Evolutionary conservation across 1,140 invertebrate species (phyloP).

Genomic region (Brachionus plicatilis): DNA sequence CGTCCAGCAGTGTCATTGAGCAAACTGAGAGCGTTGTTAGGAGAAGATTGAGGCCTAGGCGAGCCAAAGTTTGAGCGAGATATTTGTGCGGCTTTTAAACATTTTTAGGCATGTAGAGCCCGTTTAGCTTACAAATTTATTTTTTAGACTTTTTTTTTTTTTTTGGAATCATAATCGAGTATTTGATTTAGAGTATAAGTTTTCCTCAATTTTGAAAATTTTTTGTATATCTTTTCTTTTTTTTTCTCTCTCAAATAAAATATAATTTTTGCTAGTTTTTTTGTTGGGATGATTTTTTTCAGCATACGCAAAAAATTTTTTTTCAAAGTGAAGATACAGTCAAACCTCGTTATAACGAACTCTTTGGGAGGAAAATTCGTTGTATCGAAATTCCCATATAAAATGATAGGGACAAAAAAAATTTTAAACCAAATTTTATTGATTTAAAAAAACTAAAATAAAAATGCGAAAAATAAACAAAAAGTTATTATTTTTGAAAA

Average conservation of each 20-base stretch:
- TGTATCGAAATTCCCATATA: too few relatives aligned
- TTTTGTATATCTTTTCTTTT: background rate
- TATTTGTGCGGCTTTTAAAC: background rate
- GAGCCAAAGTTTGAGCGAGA: background rate
- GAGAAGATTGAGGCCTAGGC: background rate
- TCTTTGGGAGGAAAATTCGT: too few relatives aligned
- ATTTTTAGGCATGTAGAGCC: background rate
- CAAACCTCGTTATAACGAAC: too few relatives aligned
- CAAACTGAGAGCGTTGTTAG: background rate
- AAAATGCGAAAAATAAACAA: too few relatives aligned
- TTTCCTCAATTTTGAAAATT: background rate
- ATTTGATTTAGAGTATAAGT: background rate
- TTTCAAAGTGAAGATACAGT: too few relatives aligned
- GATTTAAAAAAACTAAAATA: too few relatives aligned
- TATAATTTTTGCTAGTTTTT: background rate
- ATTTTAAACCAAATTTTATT: too few relatives aligned
- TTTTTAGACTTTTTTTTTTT: background rate
- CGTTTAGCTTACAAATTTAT: background rate
- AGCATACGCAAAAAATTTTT: too few relatives aligned
- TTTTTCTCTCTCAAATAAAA: background rate
- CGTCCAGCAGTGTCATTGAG: background rate
- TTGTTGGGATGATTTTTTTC: too few relatives aligned
- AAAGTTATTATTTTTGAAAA: too few relatives aligned
- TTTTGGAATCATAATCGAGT: background rate
- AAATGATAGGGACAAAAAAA: too few relatives aligned